Percentiles rank a stretch among this genome's conserved stretches.
phyloP scores from a whole-genome alignment of 2,113 vertebrate species.

The Ploceus nigricollis region DNA sequence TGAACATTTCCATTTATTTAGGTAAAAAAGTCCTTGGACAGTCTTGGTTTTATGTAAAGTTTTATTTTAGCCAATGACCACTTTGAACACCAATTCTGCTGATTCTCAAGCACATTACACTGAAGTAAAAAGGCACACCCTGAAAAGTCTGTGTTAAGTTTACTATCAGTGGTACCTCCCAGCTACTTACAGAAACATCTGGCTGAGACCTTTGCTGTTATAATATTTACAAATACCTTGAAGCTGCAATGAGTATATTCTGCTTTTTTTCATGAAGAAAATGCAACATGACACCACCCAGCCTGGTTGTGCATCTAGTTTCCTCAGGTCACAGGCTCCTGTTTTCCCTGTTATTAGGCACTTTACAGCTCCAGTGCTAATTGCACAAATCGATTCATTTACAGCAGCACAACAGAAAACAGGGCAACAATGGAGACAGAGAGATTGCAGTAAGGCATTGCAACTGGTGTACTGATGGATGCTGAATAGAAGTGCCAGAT shows the following conservation, averaged over 20 bases:
- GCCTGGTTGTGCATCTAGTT: background rate
- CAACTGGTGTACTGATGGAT: background rate
- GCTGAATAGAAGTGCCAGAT: constrained; percentile 19
- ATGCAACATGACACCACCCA: background rate
- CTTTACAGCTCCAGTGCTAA: constrained; percentile 18
- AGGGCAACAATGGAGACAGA: background rate
- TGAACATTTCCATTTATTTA: background rate
- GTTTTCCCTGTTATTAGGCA: constrained; percentile 5
- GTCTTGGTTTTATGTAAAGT: background rate
- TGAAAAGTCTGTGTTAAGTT: background rate
- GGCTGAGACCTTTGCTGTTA: constrained; percentile 1
- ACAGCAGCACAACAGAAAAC: constrained; percentile 1
- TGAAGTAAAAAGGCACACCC: background rate
- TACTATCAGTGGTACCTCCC: background rate
- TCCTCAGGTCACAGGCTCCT: background rate
- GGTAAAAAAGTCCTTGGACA: background rate
- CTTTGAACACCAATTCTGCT: background rate
- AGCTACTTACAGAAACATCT: background rate
- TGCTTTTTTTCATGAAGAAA: background rate
- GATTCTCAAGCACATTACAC: background rate
- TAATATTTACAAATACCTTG: constrained; percentile 14
- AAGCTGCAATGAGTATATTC: background rate
- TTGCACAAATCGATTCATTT: constrained; percentile 39
- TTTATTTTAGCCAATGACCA: background rate
- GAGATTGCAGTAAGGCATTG: constrained; percentile 6